Evolutionary conservation across 2,888 invertebrate genomes (phyloP).

Genomic region (Drosophila niveifrons): DNA sequence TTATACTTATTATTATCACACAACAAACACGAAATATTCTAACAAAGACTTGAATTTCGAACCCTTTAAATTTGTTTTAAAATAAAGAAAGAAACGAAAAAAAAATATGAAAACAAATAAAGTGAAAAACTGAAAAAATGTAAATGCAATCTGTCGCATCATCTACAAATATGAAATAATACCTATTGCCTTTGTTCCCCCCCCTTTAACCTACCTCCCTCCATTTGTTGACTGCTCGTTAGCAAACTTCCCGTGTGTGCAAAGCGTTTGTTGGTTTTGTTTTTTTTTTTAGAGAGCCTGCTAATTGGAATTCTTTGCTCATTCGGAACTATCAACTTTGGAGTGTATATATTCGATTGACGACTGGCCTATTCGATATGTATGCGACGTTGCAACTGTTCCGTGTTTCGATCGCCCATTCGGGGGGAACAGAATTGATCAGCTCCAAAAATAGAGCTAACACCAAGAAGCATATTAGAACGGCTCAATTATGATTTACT

Average conservation of each 20-base stretch:
- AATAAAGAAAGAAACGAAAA: conserved; percentile 22
- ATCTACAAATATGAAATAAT: conserved; percentile 22
- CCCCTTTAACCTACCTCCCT: no score
- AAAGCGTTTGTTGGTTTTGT: conserved; percentile 30
- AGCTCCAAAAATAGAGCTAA: conserved; percentile 15
- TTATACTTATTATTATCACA: conserved; percentile 8
- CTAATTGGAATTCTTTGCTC: conserved; percentile 53
- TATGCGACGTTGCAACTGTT: conserved; percentile 1
- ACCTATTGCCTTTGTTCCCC: neutral
- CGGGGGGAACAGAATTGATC: conserved; percentile 16
- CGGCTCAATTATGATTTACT: neutral
- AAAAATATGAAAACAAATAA: conserved; percentile 26
- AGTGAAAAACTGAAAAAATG: conserved; percentile 31
- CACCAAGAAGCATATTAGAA: neutral
- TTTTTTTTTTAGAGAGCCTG: conserved; percentile 22
- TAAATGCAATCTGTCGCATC: conserved; percentile 23
- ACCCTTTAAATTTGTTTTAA: conserved; percentile 54
- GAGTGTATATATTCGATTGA: conserved; percentile 10
- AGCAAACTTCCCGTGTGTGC: conserved; percentile 69
- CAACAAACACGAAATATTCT: conserved; percentile 12
- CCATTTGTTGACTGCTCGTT: neutral
- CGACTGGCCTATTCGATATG: neutral
- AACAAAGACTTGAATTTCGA: conserved; percentile 31
- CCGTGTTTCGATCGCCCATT: conserved; percentile 5
- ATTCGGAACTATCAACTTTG: conserved; percentile 39